Evolutionary conservation across 2,113 vertebrate genomes (phyloP).

Genomic region (Oreamnos americanus): DNA sequence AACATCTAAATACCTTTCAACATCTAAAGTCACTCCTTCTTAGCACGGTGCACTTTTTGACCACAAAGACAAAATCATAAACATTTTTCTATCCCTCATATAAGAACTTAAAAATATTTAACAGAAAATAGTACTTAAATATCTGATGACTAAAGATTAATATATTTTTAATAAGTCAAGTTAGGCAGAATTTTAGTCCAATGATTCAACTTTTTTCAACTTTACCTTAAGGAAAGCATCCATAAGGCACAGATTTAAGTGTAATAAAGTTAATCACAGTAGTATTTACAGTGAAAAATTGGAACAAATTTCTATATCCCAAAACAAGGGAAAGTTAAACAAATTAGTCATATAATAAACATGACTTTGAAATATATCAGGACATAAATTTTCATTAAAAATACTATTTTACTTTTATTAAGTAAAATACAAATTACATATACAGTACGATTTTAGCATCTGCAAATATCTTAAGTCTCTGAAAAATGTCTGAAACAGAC

Average conservation of each 20-base stretch:
- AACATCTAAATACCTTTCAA: neutral
- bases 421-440: constrained; percentile 6
- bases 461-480: neutral
- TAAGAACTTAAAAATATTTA: neutral
- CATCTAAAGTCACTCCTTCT: neutral
- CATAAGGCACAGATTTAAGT: neutral
- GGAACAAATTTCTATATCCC: neutral
- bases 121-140: neutral
- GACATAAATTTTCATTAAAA: neutral
- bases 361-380: constrained; percentile 16
- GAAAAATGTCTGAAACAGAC: neutral
- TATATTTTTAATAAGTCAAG: neutral
- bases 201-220: neutral
- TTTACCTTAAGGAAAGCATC: neutral
- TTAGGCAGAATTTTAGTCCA: neutral
- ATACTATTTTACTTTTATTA: neutral
- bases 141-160: neutral
- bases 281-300: neutral
- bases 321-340: neutral
- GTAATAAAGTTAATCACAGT: neutral
- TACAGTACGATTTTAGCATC: neutral
- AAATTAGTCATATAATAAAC: neutral
- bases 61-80: neutral
- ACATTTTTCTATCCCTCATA: neutral
- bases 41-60: neutral